phyloP scores from a whole-genome alignment of 2,797 vertebrate genomes.

The Vespertilio murinus region DNA sequence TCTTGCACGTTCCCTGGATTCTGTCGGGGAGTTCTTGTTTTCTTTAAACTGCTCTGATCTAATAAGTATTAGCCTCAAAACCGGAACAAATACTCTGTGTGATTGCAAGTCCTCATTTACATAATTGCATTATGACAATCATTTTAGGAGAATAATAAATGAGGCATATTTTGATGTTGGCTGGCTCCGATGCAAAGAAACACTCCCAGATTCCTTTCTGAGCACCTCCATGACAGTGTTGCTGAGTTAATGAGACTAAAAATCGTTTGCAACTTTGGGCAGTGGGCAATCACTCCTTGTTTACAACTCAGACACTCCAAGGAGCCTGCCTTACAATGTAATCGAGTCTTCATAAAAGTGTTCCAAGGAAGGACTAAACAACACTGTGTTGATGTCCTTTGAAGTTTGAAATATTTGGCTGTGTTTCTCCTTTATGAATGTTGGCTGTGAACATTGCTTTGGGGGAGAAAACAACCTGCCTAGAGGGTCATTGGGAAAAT shows the following conservation, averaged over 20 bases:
- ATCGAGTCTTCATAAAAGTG: constrained; percentile 60
- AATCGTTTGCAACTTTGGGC: constrained; percentile 46
- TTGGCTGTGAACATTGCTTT: not conserved
- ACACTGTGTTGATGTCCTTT: constrained; percentile 53
- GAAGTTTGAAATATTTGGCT: constrained; percentile 59
- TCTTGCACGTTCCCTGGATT: constrained; percentile 83
- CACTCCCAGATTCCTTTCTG: constrained; percentile 57
- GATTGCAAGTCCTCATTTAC: constrained; percentile 73
- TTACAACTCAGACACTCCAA: constrained; percentile 14
- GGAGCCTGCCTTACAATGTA: not conserved
- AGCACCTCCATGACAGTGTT: constrained; percentile 60
- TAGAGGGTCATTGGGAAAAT: constrained; percentile 34
- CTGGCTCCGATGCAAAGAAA: constrained; percentile 57
- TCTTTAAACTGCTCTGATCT: constrained; percentile 73
- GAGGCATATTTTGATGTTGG: constrained; percentile 67
- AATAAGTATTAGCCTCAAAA: constrained; percentile 76
- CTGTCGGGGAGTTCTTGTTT: constrained; percentile 65
- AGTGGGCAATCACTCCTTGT: constrained; percentile 59
- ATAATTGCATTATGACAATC: constrained; percentile 79
- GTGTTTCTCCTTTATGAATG: not conserved
- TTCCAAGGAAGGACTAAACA: constrained; percentile 41
- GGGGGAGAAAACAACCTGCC: not conserved
- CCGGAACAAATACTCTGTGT: constrained; percentile 78
- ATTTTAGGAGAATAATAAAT: constrained; percentile 74
- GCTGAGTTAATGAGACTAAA: constrained; percentile 38